Conservation (phyloP, 2,888 invertebrate genomes). For the Branchipolynoe longqiensis region DNA sequence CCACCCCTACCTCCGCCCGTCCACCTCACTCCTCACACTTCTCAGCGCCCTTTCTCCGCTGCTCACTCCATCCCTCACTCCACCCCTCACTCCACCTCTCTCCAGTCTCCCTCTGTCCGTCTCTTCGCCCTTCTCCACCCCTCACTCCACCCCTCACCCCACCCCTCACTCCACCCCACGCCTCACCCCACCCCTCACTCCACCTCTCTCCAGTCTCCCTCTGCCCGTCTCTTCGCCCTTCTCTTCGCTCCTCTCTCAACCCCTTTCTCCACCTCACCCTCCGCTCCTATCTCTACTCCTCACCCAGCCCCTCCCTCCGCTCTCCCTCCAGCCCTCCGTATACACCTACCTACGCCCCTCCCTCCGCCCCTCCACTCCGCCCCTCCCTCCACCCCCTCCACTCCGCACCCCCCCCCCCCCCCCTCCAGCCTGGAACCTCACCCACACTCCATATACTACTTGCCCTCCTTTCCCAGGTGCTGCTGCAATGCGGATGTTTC, state of each 20-base stretch:
- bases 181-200: constrained; percentile 83
- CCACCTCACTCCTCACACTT: not conserved
- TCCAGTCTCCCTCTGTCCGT: constrained; percentile 82
- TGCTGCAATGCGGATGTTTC: too few species aligned
- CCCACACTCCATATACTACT: too few species aligned
- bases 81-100: constrained; percentile 48
- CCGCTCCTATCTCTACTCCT: not conserved
- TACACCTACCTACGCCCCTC: too few species aligned
- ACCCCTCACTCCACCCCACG: not conserved
- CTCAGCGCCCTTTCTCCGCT: not conserved
- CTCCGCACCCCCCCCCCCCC: too few species aligned
- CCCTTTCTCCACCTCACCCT: not conserved
- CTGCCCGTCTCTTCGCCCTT: not conserved
- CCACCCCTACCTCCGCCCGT: constrained; percentile 82
- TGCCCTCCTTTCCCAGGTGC: too few species aligned
- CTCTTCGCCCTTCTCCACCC: constrained; percentile 4
- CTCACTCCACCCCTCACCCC: not conserved
- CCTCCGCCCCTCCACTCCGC: too few species aligned
- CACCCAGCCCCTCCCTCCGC: not conserved
- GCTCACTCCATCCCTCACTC: not conserved
- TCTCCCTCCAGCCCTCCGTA: not conserved
- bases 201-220: not conserved
- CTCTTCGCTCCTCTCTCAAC: not conserved
- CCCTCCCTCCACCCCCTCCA: too few species aligned
- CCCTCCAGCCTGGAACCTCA: too few species aligned